Evolutionary conservation across 2,797 vertebrate species (phyloP).

Genomic region (Capromys pilorides): DNA sequence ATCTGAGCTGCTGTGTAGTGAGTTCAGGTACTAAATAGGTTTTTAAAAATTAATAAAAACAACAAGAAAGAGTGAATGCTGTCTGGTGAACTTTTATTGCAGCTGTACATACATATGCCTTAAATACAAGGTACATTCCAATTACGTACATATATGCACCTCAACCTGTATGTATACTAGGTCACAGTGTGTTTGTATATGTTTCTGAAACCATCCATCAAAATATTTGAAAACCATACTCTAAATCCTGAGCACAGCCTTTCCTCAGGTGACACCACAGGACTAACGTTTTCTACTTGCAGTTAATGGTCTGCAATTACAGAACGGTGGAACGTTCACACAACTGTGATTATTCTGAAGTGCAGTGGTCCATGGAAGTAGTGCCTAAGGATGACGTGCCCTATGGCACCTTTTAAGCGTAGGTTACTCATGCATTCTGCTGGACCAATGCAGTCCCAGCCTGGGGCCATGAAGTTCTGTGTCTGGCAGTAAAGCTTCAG

Average conservation of each 20-base stretch:
- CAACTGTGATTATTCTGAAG: not conserved
- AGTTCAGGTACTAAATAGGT: no score
- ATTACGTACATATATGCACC: not conserved
- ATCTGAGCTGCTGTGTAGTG: no score
- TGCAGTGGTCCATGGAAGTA: not conserved
- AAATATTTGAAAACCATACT: not conserved
- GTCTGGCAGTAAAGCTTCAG: not conserved
- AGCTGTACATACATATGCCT: not conserved
- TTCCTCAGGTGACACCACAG: not conserved
- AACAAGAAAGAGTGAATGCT: not conserved
- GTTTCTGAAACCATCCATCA: not conserved
- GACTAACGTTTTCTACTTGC: not conserved
- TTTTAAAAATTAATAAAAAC: no score
- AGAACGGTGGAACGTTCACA: accelerated
- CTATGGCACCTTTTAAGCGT: no score
- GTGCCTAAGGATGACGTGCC: accelerated
- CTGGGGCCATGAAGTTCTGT: accelerated
- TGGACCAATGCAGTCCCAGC: accelerated
- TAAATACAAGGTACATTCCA: not conserved
- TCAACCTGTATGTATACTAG: accelerated
- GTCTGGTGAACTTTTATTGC: not conserved
- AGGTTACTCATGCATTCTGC: not conserved
- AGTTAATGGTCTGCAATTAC: not conserved
- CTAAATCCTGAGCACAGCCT: not conserved
- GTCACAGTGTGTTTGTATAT: not conserved